These are phyloP conservation scores for Gerris lacustris DNA, from an alignment of 2,888 invertebrate species.

Conservation along the genomic window DNA sequence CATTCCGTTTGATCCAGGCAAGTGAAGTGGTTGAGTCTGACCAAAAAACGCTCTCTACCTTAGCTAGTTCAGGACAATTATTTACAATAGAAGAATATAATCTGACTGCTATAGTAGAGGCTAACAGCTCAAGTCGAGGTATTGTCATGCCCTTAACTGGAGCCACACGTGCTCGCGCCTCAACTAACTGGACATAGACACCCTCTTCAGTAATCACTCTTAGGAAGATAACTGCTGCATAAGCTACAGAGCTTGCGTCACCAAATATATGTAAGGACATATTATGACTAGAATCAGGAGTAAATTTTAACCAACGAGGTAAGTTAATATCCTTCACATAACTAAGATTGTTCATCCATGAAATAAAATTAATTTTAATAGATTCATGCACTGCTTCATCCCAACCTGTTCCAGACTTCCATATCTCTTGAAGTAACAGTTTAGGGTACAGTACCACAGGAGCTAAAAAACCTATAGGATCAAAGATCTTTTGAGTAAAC, in stretches of 20 bases:
- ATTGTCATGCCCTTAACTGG: conserved; percentile 30
- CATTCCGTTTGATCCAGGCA: conserved; percentile 30
- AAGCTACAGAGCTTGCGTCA: conserved; percentile 32
- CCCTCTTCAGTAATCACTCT: conserved; percentile 21
- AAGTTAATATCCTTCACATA: conserved; percentile 5
- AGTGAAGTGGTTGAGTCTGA: conserved; percentile 31
- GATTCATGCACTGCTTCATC: conserved; percentile 9
- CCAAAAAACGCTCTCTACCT: conserved; percentile 23
- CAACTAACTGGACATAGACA: conserved; percentile 28
- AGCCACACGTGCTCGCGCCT: conserved; percentile 32
- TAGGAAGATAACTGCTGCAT: conserved; percentile 31
- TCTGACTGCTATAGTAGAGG: conserved; percentile 30
- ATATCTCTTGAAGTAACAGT: conserved; percentile 26
- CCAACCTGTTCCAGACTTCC: conserved; percentile 17
- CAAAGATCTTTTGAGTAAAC: conserved; percentile 27
- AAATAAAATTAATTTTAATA: neutral
- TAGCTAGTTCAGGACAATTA: conserved; percentile 17
- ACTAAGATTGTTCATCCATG: conserved; percentile 11
- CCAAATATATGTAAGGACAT: conserved; percentile 29
- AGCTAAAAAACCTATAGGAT: conserved; percentile 29
- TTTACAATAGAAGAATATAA: conserved; percentile 23
- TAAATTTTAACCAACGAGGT: neutral
- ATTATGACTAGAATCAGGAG: neutral
- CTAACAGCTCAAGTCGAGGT: conserved; percentile 33
- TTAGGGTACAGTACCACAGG: conserved; percentile 27